These are phyloP conservation scores for Thaleichthys pacificus DNA, from an alignment of 2,797 vertebrate species.

Conservation along the genomic window DNA sequence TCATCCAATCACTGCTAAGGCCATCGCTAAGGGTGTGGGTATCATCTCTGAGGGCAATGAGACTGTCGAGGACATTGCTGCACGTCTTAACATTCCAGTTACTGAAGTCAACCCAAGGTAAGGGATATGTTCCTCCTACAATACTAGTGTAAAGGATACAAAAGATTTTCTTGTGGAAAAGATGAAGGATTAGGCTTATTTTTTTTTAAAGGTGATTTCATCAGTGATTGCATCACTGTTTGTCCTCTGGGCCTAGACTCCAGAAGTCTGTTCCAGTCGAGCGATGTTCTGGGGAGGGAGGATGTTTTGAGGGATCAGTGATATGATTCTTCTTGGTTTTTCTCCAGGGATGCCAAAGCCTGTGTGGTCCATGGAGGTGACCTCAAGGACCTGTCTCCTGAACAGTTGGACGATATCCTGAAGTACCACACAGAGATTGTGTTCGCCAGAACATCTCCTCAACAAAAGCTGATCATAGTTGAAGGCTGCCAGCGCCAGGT, in stretches of 20 bases:
- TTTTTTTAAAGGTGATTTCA: not conserved
- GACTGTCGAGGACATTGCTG: conserved; percentile 93
- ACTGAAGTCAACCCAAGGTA: conserved; percentile 96
- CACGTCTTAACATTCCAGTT: conserved; percentile 92
- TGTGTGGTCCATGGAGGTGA: conserved; percentile 93
- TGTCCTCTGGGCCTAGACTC: not conserved
- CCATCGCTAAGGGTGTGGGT: conserved; percentile 94
- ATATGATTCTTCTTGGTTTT: not conserved
- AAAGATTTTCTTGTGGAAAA: not conserved
- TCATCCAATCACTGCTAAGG: conserved; percentile 98
- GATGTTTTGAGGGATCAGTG: not conserved
- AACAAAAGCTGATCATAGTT: conserved; percentile 96
- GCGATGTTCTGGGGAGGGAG: not conserved
- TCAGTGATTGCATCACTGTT: not conserved
- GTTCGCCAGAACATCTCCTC: conserved; percentile 94
- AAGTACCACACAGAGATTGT: conserved; percentile 93
- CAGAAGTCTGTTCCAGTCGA: not conserved
- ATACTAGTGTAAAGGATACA: not conserved
- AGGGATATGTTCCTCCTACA: not conserved
- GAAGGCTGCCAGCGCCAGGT: conserved; percentile 97
- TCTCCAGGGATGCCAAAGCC: conserved; percentile 90
- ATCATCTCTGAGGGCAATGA: conserved; percentile 98
- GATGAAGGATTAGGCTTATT: not conserved
- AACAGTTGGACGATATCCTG: conserved; percentile 90
- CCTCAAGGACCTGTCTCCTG: conserved; percentile 86